Evolutionary conservation across 2,797 vertebrate species (phyloP), one percentile per base, ranked within the genome.

Genomic region (Micromesistius poutassou): DNA sequence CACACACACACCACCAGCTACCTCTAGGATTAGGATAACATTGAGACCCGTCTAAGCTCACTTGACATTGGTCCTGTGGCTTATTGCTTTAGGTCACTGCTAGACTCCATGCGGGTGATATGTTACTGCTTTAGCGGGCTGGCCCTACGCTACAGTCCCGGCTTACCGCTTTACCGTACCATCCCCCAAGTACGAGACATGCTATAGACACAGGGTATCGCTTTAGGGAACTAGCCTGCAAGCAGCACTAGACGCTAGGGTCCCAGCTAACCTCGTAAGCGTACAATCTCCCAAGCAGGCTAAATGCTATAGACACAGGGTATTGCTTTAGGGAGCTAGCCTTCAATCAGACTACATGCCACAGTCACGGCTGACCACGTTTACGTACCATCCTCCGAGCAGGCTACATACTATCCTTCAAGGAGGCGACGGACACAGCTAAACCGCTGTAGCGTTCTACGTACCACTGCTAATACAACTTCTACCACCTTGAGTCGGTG

Each of bases 41-140:
- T 55, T 55, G 50, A 55, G 19, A 55, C 50, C 50, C 42, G 1
- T 55, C 50, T 55, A 22, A 55, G 50, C 19, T 22, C 50, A 55
- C 50, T 55, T 55, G 50, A 55, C 50, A 55, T 55, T 55, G 16
- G 19, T 55, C 50, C 19, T 55, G 50, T 55, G 19, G 19, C 50
- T 55, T 55, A 55, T 55, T 22, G 50, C 16, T 19, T 79, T 31
- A 76, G 38, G 62, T 55, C 50, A 55, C 16, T 55, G 19, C 50
- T 55, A 22, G 19, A 19, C 16, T n/a, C 50, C 5, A 46, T 14
- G 42, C 4, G 42, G 42, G 14, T 46, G 42, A 13, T 16, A 13
- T 46, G 40, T 14, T 46, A 16, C 42, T 46, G 42, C 42, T 46
- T 46, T 19, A 46, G 42, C 42, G 3, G 3, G 16, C 42, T 46